A percentile compares a stretch with the other conserved stretches of the same genome.
Evolutionary conservation across 2,113 vertebrate species (phyloP).

Genomic region (Odocoileus virginianus): DNA sequence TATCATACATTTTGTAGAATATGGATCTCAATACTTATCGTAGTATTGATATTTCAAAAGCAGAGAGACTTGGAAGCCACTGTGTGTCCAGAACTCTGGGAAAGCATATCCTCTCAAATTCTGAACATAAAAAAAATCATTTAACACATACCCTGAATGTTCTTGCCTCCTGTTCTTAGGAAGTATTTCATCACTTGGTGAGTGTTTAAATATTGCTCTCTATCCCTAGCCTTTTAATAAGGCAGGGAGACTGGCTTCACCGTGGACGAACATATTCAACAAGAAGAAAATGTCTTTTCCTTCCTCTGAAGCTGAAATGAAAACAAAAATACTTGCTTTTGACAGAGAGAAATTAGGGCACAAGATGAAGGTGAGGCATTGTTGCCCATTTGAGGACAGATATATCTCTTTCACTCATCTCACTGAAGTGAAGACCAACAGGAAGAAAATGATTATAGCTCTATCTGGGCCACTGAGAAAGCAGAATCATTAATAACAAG

Average conservation of each 20-base stretch:
- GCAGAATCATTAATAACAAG: conserved; percentile 26
- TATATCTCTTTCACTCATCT: background rate
- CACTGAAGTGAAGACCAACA: background rate
- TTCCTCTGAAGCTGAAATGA: background rate
- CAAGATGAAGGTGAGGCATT: background rate
- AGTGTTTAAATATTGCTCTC: background rate
- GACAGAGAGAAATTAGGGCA: background rate
- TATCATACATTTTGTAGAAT: background rate
- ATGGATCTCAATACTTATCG: background rate
- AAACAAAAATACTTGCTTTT: conserved; percentile 21
- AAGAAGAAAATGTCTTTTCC: background rate
- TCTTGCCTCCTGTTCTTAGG: background rate
- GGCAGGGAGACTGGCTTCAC: background rate
- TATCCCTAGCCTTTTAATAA: background rate
- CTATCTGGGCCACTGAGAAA: background rate
- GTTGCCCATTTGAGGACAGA: background rate
- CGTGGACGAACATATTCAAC: background rate
- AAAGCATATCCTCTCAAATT: background rate
- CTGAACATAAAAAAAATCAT: background rate
- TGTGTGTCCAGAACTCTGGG: background rate
- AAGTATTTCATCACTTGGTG: background rate
- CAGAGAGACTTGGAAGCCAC: background rate
- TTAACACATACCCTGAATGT: background rate
- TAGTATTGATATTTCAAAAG: background rate
- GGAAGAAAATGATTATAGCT: conserved; percentile 5